Evolutionary conservation across 2,888 invertebrate species (phyloP), one percentile per base, ranked within the genome.

Genomic region (Synergus gifuensis): DNA sequence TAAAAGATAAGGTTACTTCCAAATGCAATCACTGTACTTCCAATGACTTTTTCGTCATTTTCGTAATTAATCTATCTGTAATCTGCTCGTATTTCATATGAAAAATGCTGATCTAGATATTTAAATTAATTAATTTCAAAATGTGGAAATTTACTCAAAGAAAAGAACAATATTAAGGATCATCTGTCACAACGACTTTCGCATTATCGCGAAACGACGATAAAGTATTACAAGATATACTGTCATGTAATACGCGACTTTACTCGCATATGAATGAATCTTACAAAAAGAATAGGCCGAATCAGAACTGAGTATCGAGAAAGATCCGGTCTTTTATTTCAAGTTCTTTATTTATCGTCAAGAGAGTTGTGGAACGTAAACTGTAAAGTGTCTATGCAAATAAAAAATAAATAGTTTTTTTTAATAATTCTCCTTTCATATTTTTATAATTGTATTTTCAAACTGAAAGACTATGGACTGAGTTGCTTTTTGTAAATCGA

Each of bases 131-230:
- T 42, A 5, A 66, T 44, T 66, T n/a, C 1, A 42, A 66, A 66
- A n/a, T n/a, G 64, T 40, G 9, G 14, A 42, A n/a, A 62, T 62
- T 62, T 28, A 62, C 12, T 12, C 60, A 14, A 14, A 28, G 4
- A 62, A 62, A 12, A 62, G 18, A 60, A 67, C 9, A 11, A 18
- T 67, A 5, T 83, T 84, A 84, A 81, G 87, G 87, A 82, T 83
- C 82, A 82, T 64, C 80, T 76, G 77, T 78, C 79, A 64, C 76
- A 80, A 78, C 80, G 79, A 80, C 80, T 81, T 84, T 83, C 81
- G 78, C 80, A 83, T 78, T 84, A 80, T 69, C 62, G 60, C 18
- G 46, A 46, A 67, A 67, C 8, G 42, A 28, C 76, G 66, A 78
- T 46, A 64, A 79, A 66, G 58, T 67, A 78, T 64, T 64, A 64